These are phyloP conservation scores for Nannoperca obscura DNA, from an alignment of 2,797 vertebrate genomes.

Conservation along the genomic window DNA sequence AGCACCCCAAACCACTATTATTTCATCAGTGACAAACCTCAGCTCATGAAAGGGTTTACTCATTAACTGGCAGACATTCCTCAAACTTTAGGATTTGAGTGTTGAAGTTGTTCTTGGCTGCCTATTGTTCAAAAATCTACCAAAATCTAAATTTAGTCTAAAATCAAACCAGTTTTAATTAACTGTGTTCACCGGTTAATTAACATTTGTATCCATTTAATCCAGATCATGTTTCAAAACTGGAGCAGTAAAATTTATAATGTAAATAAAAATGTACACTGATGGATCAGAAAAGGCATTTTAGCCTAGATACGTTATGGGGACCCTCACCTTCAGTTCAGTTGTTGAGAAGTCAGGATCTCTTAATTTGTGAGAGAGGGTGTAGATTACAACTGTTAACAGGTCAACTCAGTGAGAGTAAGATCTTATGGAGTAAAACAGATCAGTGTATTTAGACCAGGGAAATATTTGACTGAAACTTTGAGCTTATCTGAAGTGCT, in stretches of 20 bases:
- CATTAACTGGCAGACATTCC: slow-evolving; percentile 40
- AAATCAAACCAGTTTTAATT: background rate
- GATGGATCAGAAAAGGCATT: background rate
- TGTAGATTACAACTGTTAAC: too few species aligned
- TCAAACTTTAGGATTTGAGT: background rate
- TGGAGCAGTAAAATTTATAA: background rate
- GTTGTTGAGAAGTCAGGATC: background rate
- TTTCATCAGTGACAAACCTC: background rate
- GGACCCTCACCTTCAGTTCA: background rate
- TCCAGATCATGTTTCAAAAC: background rate
- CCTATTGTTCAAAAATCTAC: background rate
- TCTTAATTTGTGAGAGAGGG: background rate
- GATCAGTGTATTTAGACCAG: background rate
- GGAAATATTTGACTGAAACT: background rate
- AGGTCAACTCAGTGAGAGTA: background rate
- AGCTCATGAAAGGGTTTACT: slow-evolving; percentile 9
- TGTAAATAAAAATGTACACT: background rate
- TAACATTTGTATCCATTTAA: background rate
- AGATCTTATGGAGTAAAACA: background rate
- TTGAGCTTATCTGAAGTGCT: slow-evolving; percentile 1
- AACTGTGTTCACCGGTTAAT: background rate
- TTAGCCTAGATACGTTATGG: background rate
- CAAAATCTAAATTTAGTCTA: background rate
- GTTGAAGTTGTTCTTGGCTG: background rate
- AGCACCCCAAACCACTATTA: background rate